Percentiles rank a stretch among this genome's conserved stretches.
Evolutionary conservation across 2,113 vertebrate species (phyloP).

Genomic region (sheep (Ovis aries)): DNA sequence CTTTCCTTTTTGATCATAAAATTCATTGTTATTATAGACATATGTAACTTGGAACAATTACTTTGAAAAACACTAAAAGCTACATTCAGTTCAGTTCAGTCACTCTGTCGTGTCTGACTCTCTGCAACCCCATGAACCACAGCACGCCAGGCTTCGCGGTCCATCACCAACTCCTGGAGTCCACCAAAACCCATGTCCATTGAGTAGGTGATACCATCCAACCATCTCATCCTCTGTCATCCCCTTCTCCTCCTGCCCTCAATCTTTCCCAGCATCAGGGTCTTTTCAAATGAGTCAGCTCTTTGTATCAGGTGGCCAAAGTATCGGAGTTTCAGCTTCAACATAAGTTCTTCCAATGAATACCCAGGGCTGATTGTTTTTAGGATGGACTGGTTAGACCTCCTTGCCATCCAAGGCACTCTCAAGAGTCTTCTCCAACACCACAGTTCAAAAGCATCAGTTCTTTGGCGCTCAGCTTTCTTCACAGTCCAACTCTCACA

Average conservation of each 20-base stretch:
- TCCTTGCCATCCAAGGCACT: background rate
- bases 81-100: background rate
- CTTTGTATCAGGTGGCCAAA: background rate
- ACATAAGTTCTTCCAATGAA: background rate
- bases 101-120: accelerated
- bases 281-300: background rate
- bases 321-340: background rate
- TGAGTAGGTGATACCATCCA: background rate
- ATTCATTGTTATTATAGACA: background rate
- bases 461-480: background rate
- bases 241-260: background rate
- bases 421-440: background rate
- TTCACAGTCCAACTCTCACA: background rate
- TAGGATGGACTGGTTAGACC: background rate
- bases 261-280: background rate
- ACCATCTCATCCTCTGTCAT: background rate
- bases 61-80: background rate
- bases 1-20: background rate
- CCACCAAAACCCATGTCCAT: background rate
- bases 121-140: accelerated
- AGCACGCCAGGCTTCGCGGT: background rate
- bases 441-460: background rate
- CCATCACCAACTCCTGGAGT: background rate
- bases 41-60: background rate
- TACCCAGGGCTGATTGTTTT: background rate